phyloP scores from a whole-genome alignment of 2,888 invertebrate genomes.

The Dilophus febrilis region DNA sequence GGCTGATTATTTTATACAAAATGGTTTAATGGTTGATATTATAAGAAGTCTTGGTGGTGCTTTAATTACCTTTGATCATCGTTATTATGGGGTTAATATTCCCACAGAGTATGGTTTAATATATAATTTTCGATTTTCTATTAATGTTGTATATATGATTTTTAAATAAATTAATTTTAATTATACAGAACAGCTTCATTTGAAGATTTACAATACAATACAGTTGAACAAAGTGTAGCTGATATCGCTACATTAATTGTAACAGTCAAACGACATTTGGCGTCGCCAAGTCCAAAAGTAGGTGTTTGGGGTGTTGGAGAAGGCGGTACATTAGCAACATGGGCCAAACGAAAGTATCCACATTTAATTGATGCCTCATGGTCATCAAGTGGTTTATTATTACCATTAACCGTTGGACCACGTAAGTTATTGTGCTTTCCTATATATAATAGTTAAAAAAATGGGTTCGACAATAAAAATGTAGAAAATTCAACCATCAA shows the following conservation, averaged over 20 bases:
- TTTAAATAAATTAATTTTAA: too few species aligned
- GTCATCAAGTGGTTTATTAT: slow-evolving; percentile 24
- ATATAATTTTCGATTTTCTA: too few species aligned
- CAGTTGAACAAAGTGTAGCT: neutral
- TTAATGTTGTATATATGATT: too few species aligned
- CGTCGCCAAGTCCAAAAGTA: slow-evolving; percentile 1
- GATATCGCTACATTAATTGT: slow-evolving; percentile 1
- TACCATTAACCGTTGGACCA: too few species aligned
- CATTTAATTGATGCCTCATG: slow-evolving; percentile 7
- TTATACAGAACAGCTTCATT: slow-evolving; percentile 1
- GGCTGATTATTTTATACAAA: slow-evolving; percentile 1
- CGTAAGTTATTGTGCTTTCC: too few species aligned
- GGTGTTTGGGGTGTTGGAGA: slow-evolving; percentile 6
- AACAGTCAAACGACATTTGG: neutral
- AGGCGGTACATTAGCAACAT: slow-evolving; percentile 6
- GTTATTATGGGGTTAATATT: slow-evolving; percentile 6
- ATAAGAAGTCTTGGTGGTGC: slow-evolving; percentile 1
- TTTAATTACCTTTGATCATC: slow-evolving; percentile 3
- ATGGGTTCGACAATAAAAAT: too few species aligned
- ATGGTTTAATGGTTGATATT: slow-evolving; percentile 6
- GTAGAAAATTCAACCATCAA: too few species aligned
- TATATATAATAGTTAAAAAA: too few species aligned
- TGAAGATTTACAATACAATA: slow-evolving; percentile 5
- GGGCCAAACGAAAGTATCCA: slow-evolving; percentile 8
- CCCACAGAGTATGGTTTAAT: slow-evolving; percentile 4